A percentile compares a stretch with the other conserved stretches of the same genome.
phyloP scores from a whole-genome alignment of 2,888 invertebrate species.

The Asteroscopus sphinx region DNA sequence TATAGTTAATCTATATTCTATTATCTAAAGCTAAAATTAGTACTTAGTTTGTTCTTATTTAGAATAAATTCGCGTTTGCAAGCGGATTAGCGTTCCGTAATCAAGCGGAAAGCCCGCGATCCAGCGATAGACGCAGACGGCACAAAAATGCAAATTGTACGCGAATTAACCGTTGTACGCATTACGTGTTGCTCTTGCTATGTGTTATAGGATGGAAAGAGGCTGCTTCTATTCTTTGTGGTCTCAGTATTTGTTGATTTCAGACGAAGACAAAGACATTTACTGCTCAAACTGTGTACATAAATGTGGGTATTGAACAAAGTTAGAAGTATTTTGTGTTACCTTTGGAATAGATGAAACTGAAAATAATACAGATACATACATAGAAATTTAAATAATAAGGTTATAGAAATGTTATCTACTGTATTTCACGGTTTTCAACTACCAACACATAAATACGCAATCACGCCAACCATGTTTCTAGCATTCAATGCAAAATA shows the following conservation, averaged over 20 bases:
- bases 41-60: neutral
- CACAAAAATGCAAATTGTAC: conserved; percentile 76
- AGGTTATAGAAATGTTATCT: too few species aligned
- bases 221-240: neutral
- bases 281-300: too few species aligned
- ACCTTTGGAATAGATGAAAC: too few species aligned
- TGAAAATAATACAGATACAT: too few species aligned
- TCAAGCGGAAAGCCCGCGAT: conserved; percentile 64
- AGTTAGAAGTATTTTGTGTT: too few species aligned
- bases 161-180: conserved; percentile 59
- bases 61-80: conserved; percentile 21
- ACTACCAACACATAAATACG: too few species aligned
- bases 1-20: neutral
- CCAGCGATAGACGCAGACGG: conserved; percentile 33
- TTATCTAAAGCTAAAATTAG: conserved; percentile 10
- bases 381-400: too few species aligned
- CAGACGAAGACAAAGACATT: too few species aligned
- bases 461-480: too few species aligned
- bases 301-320: too few species aligned
- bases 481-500: too few species aligned
- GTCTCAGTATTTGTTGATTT: neutral
- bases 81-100: conserved; percentile 63
- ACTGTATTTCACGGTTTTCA: too few species aligned
- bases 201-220: conserved; percentile 9
- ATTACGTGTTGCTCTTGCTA: conserved; percentile 24